Conservation (phyloP, 1,140 invertebrate genomes). For the Cataglyphis hispanica region DNA sequence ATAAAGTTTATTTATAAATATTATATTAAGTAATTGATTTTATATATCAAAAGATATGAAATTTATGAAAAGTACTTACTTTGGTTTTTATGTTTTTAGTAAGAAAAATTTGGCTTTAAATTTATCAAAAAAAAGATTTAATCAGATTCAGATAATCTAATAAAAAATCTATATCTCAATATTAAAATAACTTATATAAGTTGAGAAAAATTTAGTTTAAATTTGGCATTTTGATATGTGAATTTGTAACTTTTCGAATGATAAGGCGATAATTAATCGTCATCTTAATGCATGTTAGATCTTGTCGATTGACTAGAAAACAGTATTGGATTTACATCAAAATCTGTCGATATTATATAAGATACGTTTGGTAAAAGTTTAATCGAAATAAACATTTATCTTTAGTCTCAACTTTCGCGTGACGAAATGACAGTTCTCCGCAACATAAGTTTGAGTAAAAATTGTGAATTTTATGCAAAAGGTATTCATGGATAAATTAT, state of each 20-base stretch:
- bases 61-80: background rate
- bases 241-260: slow-evolving; percentile 14
- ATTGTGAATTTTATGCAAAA: slow-evolving; percentile 37
- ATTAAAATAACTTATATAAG: slow-evolving; percentile 6
- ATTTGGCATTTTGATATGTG: background rate
- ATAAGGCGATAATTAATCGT: background rate
- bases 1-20: background rate
- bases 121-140: slow-evolving; percentile 5
- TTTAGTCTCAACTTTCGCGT: slow-evolving; percentile 3
- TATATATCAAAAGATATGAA: background rate
- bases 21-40: background rate
- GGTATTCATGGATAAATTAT: slow-evolving; percentile 6
- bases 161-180: background rate
- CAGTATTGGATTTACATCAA: background rate
- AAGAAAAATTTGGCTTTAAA: background rate
- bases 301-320: background rate
- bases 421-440: background rate
- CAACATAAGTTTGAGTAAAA: slow-evolving; percentile 18
- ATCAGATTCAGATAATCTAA: background rate
- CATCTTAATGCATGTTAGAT: background rate
- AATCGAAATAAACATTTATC: background rate
- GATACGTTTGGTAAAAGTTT: background rate
- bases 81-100: background rate
- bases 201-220: background rate
- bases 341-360: background rate